Conservation (phyloP, 1,140 invertebrate species). For the Heliothis subflexa region DNA sequence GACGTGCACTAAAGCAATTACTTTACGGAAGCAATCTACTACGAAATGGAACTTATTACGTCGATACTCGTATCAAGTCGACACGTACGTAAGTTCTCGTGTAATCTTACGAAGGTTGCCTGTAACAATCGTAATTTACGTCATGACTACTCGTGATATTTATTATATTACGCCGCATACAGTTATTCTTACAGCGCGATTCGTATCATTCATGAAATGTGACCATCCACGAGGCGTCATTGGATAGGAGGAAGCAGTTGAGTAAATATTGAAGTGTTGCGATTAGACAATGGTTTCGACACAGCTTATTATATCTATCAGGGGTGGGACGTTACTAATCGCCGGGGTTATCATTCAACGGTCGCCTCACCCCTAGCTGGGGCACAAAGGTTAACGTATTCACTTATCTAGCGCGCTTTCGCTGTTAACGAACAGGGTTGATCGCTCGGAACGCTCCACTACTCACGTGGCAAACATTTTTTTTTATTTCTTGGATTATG, state of each 20-base stretch:
- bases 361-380: slow-evolving; percentile 55
- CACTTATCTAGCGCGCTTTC: slow-evolving; percentile 62
- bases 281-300: slow-evolving; percentile 33
- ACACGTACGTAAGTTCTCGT: slow-evolving; percentile 55
- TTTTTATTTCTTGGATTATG: neutral
- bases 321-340: slow-evolving; percentile 55
- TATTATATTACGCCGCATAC: slow-evolving; percentile 40
- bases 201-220: slow-evolving; percentile 30
- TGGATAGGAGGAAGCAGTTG: slow-evolving; percentile 10
- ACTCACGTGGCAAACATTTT: slow-evolving; percentile 39
- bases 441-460: slow-evolving; percentile 50
- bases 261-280: slow-evolving; percentile 25
- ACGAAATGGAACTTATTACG: slow-evolving; percentile 63
- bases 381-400: slow-evolving; percentile 72
- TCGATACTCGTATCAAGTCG: slow-evolving; percentile 34
- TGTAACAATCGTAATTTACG: slow-evolving; percentile 55
- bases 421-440: slow-evolving; percentile 52
- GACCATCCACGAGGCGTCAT: neutral
- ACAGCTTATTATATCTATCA: slow-evolving; percentile 45
- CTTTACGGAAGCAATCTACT: slow-evolving; percentile 63
- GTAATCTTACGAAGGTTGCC: slow-evolving; percentile 47
- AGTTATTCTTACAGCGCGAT: neutral
- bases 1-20: slow-evolving; percentile 58
- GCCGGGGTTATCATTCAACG: slow-evolving; percentile 56
- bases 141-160: slow-evolving; percentile 52